phyloP scores from a whole-genome alignment of 2,113 vertebrate genomes.

The Tachuris rubrigastra region DNA sequence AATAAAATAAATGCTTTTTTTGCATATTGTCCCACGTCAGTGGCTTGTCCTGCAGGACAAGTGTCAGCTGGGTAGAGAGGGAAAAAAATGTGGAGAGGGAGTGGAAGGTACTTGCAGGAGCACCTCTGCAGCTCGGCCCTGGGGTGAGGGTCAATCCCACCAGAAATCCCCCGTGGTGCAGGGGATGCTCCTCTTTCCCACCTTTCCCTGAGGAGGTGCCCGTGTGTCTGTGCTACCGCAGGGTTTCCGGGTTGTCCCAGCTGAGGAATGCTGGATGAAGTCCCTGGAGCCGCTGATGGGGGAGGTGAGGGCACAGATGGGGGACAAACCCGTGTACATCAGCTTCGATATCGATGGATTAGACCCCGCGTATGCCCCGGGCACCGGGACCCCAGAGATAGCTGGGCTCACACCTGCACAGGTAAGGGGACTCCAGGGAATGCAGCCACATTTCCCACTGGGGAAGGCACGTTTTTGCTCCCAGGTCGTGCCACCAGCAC shows the following conservation, averaged over 20 bases:
- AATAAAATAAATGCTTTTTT: not conserved
- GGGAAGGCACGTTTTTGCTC: not conserved
- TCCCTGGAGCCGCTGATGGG: slow-evolving; percentile 89
- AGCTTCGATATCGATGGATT: slow-evolving; percentile 93
- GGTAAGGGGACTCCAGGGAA: slow-evolving; percentile 68
- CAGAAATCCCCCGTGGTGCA: not conserved
- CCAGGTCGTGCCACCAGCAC: fast-evolving
- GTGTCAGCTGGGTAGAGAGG: fast-evolving
- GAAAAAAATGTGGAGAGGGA: not conserved
- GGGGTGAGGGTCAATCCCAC: fast-evolving
- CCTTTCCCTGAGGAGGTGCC: not conserved
- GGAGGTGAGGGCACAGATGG: slow-evolving; percentile 87
- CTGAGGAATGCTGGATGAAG: slow-evolving; percentile 89
- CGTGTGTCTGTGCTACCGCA: not conserved
- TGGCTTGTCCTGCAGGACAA: fast-evolving
- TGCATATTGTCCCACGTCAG: not conserved
- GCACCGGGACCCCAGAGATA: slow-evolving; percentile 91
- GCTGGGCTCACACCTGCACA: slow-evolving; percentile 90
- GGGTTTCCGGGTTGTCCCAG: slow-evolving; percentile 90
- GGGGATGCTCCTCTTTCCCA: fast-evolving
- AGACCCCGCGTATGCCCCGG: slow-evolving; percentile 90
- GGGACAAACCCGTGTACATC: slow-evolving; percentile 82
- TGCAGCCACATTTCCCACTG: fast-evolving
- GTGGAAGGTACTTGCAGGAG: not conserved
- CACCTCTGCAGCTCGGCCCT: not conserved